These are phyloP conservation scores for Varanus komodoensis DNA, from an alignment of 2,113 vertebrate species.

Conservation along the genomic window DNA sequence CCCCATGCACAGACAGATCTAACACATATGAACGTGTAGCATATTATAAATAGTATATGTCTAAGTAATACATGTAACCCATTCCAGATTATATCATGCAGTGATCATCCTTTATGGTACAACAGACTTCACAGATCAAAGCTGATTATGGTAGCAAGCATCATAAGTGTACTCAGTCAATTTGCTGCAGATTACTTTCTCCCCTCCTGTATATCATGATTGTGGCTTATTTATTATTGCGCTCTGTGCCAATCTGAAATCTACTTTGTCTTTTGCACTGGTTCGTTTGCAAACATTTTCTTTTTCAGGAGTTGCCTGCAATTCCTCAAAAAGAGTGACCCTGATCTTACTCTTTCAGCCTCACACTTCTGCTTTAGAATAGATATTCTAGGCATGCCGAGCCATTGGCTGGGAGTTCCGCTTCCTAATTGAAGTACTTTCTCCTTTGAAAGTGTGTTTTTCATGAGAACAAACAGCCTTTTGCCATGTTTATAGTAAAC, in stretches of 20 bases:
- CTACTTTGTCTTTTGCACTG: slow-evolving; percentile 24
- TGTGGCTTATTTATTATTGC: slow-evolving; percentile 35
- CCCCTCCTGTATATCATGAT: slow-evolving; percentile 38
- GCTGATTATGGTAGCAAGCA: slow-evolving; percentile 1
- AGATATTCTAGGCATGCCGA: slow-evolving; percentile 58
- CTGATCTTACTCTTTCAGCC: background rate
- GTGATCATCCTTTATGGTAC: background rate
- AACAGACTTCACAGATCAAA: background rate
- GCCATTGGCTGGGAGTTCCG: slow-evolving; percentile 30
- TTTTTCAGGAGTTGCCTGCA: slow-evolving; percentile 28
- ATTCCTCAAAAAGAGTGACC: slow-evolving; percentile 50
- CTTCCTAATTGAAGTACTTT: slow-evolving; percentile 42
- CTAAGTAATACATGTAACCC: background rate
- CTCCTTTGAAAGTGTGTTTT: slow-evolving; percentile 47
- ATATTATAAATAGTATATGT: background rate
- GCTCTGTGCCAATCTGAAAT: slow-evolving; percentile 40
- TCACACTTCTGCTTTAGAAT: slow-evolving; percentile 46
- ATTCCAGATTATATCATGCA: background rate
- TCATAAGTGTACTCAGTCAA: slow-evolving; percentile 9
- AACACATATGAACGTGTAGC: background rate
- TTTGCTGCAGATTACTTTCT: slow-evolving; percentile 17
- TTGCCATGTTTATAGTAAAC: slow-evolving; percentile 49
- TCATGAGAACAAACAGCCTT: slow-evolving; percentile 29
- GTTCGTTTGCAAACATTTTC: slow-evolving; percentile 40
- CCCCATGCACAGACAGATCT: background rate